Evolutionary conservation across 1,140 invertebrate genomes (phyloP), one percentile per base, ranked within the genome.

Genomic region (Meloidogyne hapla): DNA sequence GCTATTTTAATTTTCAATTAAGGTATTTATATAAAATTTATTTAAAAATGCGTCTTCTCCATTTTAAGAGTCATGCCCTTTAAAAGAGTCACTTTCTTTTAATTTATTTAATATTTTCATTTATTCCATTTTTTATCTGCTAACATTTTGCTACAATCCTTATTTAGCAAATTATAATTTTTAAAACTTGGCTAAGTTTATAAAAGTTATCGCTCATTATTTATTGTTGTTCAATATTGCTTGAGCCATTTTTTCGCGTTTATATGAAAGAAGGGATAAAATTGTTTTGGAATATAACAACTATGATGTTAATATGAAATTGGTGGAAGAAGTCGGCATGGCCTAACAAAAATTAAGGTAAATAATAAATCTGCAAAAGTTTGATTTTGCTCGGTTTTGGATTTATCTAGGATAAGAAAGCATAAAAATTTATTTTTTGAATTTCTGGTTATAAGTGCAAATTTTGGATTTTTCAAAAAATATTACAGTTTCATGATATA

Each of bases 291-390:
- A n/a, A 18, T n/a, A n/a, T n/a, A 56, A n/a, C 48, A 56, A 56
- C 12, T 56, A 56, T 42, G 40, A 42, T 42, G 9, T 6, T 48
- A n/a, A 56, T n/a, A 56, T 56, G 48, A 56, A 56, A 48, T 48
- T 48, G 18, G 12, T 56, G 48, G 48, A 56, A 45, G 42, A 45
- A 45, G 42, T 45, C 48, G 48, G 48, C 48, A 56, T 56, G 48
- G 48, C 48, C 48, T 18, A 56, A 56, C 48, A 56, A 56, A 33
- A 56, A n/a, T 56, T 56, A 56, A 56, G 48, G 48, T 26, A 65
- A 65, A 28, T 33, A 65, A 15, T 33, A 65, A 65, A 33, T 65
- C 18, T 18, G 12, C 0, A 65, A 64, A 23, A 64, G 15, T 21
- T 40, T 33, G 33, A 33, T 2, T 33, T 33, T 33, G 33, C 2